A percentile compares a stretch with the other conserved stretches of the same genome.
Conservation (phyloP, 2,113 vertebrate genomes). For the Rynchops niger region DNA sequence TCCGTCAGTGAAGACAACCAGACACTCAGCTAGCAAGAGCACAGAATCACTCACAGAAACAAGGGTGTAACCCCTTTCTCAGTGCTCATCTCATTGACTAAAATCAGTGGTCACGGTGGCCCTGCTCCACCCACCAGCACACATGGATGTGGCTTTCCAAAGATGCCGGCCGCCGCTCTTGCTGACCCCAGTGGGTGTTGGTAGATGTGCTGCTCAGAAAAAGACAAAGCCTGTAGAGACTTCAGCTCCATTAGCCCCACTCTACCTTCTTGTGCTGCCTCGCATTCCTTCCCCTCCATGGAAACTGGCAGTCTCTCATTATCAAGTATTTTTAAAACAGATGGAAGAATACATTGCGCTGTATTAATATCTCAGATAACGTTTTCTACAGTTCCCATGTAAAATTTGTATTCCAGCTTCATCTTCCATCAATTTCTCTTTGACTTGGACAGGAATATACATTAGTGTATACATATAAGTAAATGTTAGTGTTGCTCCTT, state of each 20-base stretch:
- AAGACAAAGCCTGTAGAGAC: neutral
- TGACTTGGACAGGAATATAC: neutral
- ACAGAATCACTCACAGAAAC: neutral
- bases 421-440: neutral
- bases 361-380: neutral
- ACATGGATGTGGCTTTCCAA: fast-evolving
- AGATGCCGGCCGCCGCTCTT: neutral
- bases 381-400: neutral
- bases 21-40: neutral
- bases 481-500: neutral
- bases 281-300: neutral
- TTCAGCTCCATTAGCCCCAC: fast-evolving
- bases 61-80: fast-evolving
- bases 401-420: neutral
- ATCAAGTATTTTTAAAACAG: conserved; percentile 22
- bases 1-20: neutral
- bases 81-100: neutral
- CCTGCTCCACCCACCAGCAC: neutral
- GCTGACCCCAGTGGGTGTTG: fast-evolving
- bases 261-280: neutral
- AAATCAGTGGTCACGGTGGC: fast-evolving
- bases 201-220: neutral
- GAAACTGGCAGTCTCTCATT: conserved; percentile 12
- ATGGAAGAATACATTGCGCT: neutral
- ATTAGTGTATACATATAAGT: fast-evolving